These are phyloP conservation scores for Aradus depressus DNA, from an alignment of 2,888 invertebrate genomes.

Conservation along the genomic window DNA sequence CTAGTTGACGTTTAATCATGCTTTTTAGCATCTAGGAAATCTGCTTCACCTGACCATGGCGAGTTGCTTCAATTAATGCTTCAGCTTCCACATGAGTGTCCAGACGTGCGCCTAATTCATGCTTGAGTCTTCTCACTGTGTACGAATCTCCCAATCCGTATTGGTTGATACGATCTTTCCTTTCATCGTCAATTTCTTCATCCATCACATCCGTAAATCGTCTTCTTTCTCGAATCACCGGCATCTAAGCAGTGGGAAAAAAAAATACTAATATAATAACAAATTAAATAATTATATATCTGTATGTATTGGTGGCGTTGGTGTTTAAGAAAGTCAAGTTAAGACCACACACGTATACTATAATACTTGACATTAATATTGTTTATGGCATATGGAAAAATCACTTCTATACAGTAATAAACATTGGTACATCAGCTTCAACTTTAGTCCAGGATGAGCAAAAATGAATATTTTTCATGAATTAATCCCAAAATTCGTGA, in stretches of 20 bases:
- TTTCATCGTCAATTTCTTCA: conserved; percentile 87
- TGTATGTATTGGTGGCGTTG: not conserved
- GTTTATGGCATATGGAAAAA: too few species aligned
- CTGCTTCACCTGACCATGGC: conserved; percentile 38
- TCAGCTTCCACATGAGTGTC: conserved; percentile 81
- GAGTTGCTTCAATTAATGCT: conserved; percentile 63
- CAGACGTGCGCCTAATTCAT: conserved; percentile 73
- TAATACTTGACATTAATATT: too few species aligned
- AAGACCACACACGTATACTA: too few species aligned
- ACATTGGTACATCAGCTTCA: too few species aligned
- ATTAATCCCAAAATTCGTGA: too few species aligned
- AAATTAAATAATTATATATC: not conserved
- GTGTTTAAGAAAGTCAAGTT: too few species aligned
- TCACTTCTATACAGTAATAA: too few species aligned
- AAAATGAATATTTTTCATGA: too few species aligned
- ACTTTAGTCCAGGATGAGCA: too few species aligned
- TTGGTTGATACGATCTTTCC: conserved; percentile 64
- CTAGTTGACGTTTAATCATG: too few species aligned
- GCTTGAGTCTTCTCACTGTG: conserved; percentile 62
- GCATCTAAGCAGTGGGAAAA: conserved; percentile 47
- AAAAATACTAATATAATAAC: not conserved
- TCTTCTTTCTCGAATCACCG: conserved; percentile 77
- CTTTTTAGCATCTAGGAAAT: too few species aligned
- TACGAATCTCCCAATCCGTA: conserved; percentile 57
- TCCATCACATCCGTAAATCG: conserved; percentile 92